Percentiles rank a stretch among this genome's conserved stretches.
phyloP scores from a whole-genome alignment of 2,113 vertebrate genomes.

The Arizona elegans region DNA sequence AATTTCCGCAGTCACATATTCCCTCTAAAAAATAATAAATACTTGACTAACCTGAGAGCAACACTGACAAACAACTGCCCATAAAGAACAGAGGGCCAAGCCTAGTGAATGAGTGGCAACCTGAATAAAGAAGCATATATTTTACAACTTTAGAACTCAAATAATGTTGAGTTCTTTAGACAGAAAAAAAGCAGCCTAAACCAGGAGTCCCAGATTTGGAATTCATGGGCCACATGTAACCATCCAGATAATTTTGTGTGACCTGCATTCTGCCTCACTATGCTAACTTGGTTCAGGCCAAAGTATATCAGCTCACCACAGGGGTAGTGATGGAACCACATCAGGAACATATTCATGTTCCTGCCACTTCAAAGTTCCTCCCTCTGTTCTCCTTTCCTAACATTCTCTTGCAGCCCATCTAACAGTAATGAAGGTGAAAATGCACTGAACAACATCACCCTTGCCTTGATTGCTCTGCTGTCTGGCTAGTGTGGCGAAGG shows the following conservation, averaged over 20 bases:
- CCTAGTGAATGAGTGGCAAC: not conserved
- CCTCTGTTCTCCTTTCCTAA: not conserved
- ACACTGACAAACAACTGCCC: not conserved
- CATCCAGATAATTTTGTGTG: not conserved
- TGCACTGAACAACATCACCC: not conserved
- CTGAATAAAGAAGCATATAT: not conserved
- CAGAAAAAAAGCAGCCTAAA: not conserved
- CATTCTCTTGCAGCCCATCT: not conserved
- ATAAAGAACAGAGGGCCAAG: not conserved
- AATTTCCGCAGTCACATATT: not conserved
- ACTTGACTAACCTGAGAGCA: not conserved
- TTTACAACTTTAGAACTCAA: not conserved
- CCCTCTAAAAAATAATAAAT: not conserved
- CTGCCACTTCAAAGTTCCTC: not conserved
- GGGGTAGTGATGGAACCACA: not conserved
- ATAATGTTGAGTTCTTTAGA: not conserved
- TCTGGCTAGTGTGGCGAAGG: not conserved
- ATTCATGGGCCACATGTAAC: not conserved
- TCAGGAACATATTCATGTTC: no score
- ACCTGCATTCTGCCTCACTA: not conserved
- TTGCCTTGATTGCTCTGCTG: not conserved
- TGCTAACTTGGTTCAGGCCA: not conserved
- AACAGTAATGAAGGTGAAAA: not conserved
- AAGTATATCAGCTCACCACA: not conserved
- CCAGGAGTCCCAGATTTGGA: not conserved